Conservation (phyloP, 2,797 vertebrate genomes). For the Scomberomorus guttatus region DNA sequence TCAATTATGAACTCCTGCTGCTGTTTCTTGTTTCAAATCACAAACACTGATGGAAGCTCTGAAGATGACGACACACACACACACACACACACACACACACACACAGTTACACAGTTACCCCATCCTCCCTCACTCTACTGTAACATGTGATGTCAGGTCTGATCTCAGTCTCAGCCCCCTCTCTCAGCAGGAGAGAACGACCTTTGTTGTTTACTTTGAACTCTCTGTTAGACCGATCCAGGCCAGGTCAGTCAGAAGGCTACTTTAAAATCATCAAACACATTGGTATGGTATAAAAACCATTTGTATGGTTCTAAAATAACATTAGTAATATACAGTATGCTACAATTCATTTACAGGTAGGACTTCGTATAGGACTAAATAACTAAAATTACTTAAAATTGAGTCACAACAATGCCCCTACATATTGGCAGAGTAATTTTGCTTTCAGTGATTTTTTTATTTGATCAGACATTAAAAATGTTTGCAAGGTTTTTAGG, state of each 20-base stretch:
- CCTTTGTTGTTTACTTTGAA: conserved; percentile 62
- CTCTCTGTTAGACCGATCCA: conserved; percentile 28
- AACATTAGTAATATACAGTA: not conserved
- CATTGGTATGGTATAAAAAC: not conserved
- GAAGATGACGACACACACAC: not conserved
- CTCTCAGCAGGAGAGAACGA: conserved; percentile 56
- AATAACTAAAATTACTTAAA: too few relatives aligned
- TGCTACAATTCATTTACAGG: not conserved
- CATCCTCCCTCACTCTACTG: conserved; percentile 19
- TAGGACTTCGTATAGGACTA: too few relatives aligned
- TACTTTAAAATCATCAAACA: not conserved
- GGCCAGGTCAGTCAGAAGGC: conserved; percentile 3
- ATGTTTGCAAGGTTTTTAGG: not conserved
- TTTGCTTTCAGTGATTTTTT: not conserved
- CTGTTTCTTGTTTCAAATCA: conserved; percentile 36
- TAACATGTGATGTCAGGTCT: conserved; percentile 51
- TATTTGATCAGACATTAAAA: conserved; percentile 6
- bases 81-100: too few relatives aligned
- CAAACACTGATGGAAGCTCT: conserved; percentile 33
- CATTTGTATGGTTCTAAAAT: not conserved
- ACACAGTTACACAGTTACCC: not conserved
- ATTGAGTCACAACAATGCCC: too few relatives aligned
- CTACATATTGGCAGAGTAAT: not conserved
- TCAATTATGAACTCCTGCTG: not conserved
- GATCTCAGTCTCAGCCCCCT: conserved; percentile 47